These are phyloP conservation scores for Cistogaster globosa DNA, from an alignment of 2,888 invertebrate genomes.

Conservation along the genomic window DNA sequence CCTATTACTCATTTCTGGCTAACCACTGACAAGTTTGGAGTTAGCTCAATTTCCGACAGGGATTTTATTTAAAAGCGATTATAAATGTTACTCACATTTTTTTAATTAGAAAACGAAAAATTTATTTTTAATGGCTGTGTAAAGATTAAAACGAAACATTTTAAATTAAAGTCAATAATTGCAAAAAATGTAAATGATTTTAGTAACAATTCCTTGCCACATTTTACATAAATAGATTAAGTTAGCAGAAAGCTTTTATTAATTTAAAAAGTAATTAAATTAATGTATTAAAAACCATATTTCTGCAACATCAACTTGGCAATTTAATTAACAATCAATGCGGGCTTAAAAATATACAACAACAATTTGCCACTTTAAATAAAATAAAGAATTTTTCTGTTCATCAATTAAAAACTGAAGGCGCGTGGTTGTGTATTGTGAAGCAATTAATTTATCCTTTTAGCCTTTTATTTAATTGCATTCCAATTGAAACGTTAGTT, in stretches of 20 bases:
- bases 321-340: constrained; percentile 33
- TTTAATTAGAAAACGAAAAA: too few species aligned
- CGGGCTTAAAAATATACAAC: neutral
- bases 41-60: too few species aligned
- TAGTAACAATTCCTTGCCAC: neutral
- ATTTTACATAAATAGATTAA: neutral
- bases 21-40: too few species aligned
- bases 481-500: constrained; percentile 20
- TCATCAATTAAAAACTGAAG: constrained; percentile 13
- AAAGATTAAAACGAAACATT: too few species aligned
- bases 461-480: constrained; percentile 16
- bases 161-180: neutral
- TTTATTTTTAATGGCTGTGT: too few species aligned
- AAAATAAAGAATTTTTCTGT: constrained; percentile 26
- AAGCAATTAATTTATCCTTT: constrained; percentile 23
- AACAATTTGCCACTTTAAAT: constrained; percentile 22
- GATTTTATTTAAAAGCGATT: too few species aligned
- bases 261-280: neutral
- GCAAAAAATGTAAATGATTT: too few species aligned
- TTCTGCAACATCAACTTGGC: constrained; percentile 22
- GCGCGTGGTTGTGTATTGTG: neutral
- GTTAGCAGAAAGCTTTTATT: neutral
- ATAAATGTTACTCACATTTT: too few species aligned
- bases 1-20: too few species aligned
- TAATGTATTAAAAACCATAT: constrained; percentile 14